Base-by-base conservation (phyloP, 1,140 invertebrate species). In the Listronotus oregonensis region DNA sequence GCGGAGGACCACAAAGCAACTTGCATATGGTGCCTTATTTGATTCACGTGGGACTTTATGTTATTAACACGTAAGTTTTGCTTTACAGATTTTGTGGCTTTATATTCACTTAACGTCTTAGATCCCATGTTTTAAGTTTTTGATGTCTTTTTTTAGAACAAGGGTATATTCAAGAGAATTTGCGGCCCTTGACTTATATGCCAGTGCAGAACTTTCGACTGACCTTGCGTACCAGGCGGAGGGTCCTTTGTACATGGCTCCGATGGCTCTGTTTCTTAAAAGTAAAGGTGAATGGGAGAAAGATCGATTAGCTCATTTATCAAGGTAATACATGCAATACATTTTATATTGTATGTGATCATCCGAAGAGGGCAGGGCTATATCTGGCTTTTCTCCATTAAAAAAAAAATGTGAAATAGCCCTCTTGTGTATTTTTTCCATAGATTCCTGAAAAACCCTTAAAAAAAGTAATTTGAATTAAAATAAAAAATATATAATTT, bases 1-100 rank as follows among this genome's bases (percentile, higher is more conserved):
- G 97, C 66, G 97, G 96, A 67, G 94, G 96, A 12, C 93, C 94
- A 9, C 94, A 98, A 75, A 97, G 95, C 21, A 99, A 99, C 81
- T 92, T 98, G 89, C 94, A 98, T 79, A 87, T 98, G 69, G 85
- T 98, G 57, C 96, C 97, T 17, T 97, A 97, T 79, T 83, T 98
- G 32, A 85, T 95, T 58, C 96, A 98, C 77, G 96, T 97, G 86
- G 91, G 94, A 15, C 87, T 98, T 3, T 98, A 98, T 80, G 92
- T 97, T 47, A 90, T 97, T 61, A 96, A 95, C 78, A 95, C 93
- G 89, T 93, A 78, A 85, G 91, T 87, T 27, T 3, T 27, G 21
- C 21, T 27, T 3, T 27, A 27, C 5, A 27, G 5, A 27, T n/a
- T n/a, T n/a, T n/a, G n/a, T n/a, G n/a, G n/a, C n/a, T n/a, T n/a